Conservation (phyloP, 2,888 invertebrate genomes). For the Pachydiplax longipennis region DNA sequence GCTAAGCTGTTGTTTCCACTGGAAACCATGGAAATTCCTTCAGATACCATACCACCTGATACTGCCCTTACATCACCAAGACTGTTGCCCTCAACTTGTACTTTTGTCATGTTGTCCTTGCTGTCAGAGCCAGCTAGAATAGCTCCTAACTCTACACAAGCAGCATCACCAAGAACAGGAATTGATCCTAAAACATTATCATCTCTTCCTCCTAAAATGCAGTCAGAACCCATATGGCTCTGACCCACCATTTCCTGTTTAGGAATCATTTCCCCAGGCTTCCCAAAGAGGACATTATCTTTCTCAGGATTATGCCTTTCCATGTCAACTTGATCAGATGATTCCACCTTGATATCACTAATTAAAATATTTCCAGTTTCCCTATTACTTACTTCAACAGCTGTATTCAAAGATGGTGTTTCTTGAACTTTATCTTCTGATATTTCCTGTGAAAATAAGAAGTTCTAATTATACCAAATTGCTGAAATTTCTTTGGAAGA, state of each 20-base stretch:
- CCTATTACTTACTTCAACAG: background rate
- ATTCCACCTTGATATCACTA: background rate
- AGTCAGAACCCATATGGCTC: conserved; percentile 8
- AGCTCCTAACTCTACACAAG: background rate
- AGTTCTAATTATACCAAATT: background rate
- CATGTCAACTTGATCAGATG: background rate
- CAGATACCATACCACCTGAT: background rate
- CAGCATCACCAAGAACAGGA: conserved; percentile 7
- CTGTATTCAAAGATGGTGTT: background rate
- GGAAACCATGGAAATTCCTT: background rate
- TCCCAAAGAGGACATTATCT: background rate
- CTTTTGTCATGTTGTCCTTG: background rate
- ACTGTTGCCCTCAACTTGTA: background rate
- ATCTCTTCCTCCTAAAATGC: background rate
- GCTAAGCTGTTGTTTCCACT: background rate
- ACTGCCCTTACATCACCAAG: background rate
- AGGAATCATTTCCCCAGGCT: background rate
- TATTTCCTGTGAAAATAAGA: background rate
- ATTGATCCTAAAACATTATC: conserved; percentile 18
- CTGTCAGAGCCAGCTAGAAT: conserved; percentile 9
- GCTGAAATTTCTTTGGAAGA: too few relatives aligned
- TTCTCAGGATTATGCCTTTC: background rate
- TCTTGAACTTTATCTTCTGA: background rate
- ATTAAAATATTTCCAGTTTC: background rate
- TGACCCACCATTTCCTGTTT: conserved; percentile 1